Conservation (phyloP, 1,140 invertebrate genomes). For the Patella vulgata region DNA sequence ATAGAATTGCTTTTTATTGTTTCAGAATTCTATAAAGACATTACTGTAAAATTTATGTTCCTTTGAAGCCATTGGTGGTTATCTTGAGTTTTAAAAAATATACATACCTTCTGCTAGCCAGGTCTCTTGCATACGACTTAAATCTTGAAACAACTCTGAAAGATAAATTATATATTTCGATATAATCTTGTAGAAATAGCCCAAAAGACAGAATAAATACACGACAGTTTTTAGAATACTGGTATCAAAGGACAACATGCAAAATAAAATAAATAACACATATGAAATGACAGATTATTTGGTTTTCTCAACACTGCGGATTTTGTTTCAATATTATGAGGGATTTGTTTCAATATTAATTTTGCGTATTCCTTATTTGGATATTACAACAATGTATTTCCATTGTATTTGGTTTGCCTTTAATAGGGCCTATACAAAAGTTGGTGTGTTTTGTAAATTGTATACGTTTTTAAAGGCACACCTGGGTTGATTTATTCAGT, state of each 20-base stretch:
- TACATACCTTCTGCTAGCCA: constrained; percentile 55
- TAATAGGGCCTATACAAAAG: no score
- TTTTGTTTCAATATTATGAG: neutral
- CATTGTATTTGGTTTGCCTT: no score
- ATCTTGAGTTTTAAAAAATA: no score
- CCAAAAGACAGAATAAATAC: constrained; percentile 1
- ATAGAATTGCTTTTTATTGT: no score
- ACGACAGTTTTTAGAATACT: neutral
- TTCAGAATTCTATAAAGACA: no score
- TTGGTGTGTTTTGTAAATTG: no score
- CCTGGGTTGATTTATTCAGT: no score
- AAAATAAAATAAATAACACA: neutral
- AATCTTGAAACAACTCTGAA: constrained; percentile 55
- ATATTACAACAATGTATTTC: no score
- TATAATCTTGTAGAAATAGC: neutral
- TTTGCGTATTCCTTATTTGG: neutral
- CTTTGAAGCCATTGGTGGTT: no score
- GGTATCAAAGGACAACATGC: neutral
- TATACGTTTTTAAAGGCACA: no score
- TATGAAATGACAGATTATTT: neutral
- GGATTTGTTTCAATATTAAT: neutral
- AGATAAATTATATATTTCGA: constrained; percentile 11
- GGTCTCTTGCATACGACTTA: constrained; percentile 60
- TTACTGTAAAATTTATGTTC: no score
- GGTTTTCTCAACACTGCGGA: neutral